Evolutionary conservation across 2,888 invertebrate species (phyloP).

Genomic region (Fissipunctia ypsillon): DNA sequence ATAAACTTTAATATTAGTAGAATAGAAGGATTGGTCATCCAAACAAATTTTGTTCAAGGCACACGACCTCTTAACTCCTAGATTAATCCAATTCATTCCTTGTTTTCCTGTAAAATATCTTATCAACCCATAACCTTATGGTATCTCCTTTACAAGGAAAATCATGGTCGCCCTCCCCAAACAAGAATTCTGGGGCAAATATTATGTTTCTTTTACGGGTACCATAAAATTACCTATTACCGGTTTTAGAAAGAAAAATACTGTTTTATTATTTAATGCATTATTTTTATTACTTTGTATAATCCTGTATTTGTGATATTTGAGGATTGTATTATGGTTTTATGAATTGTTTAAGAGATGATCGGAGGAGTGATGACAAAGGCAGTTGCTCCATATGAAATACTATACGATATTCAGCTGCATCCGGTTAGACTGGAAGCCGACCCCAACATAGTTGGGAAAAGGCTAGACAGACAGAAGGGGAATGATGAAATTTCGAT

Average conservation of each 20-base stretch:
- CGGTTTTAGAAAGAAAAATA: slow-evolving; percentile 31
- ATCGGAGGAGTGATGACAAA: too few species aligned
- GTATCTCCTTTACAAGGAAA: slow-evolving; percentile 20
- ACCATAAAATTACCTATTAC: slow-evolving; percentile 53
- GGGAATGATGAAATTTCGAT: too few species aligned
- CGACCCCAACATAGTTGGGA: too few species aligned
- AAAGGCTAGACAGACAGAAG: too few species aligned
- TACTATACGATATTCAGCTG: too few species aligned
- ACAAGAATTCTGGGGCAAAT: slow-evolving; percentile 45
- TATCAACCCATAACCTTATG: neutral
- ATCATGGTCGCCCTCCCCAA: slow-evolving; percentile 33
- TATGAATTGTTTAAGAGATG: too few species aligned
- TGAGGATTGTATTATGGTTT: slow-evolving; percentile 1
- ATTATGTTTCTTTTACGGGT: slow-evolving; percentile 53
- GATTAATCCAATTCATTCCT: neutral
- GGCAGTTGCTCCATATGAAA: too few species aligned
- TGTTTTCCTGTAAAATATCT: neutral
- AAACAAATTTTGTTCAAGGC: neutral
- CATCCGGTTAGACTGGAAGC: too few species aligned
- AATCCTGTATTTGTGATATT: slow-evolving; percentile 13
- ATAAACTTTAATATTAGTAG: too few species aligned
- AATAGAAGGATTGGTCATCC: neutral
- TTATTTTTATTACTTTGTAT: slow-evolving; percentile 35
- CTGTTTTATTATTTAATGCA: slow-evolving; percentile 44
- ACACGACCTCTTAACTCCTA: neutral